Percentiles rank a stretch among this genome's conserved stretches.
phyloP scores from a whole-genome alignment of 2,113 vertebrate species.

The Cinclus cinclus region DNA sequence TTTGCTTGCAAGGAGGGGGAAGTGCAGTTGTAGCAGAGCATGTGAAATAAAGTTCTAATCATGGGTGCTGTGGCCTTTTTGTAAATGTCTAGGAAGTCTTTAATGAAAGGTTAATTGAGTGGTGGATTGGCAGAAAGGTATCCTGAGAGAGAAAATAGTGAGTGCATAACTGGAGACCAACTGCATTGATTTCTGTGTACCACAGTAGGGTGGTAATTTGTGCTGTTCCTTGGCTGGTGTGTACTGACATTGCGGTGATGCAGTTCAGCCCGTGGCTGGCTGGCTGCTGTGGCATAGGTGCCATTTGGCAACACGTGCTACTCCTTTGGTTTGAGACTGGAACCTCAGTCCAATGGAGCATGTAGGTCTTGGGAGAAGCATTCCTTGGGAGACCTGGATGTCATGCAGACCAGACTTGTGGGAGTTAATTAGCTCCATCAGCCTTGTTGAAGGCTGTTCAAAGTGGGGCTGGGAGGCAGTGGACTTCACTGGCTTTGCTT shows the following conservation, averaged over 20 bases:
- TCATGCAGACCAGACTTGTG: neutral
- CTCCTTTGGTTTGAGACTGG: neutral
- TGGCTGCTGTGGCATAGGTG: rapidly evolving
- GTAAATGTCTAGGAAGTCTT: slow-evolving; percentile 7
- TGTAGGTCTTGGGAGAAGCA: rapidly evolving
- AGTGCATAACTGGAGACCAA: neutral
- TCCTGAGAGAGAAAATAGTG: neutral
- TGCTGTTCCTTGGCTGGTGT: neutral
- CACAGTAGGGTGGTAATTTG: neutral
- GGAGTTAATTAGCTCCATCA: neutral
- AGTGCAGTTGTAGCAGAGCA: neutral
- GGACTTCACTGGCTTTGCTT: neutral
- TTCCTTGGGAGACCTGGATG: neutral
- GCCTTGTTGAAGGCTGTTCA: neutral
- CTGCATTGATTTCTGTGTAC: neutral
- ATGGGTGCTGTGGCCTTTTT: neutral
- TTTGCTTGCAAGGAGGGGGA: neutral
- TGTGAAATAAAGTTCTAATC: neutral
- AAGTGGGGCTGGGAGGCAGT: neutral
- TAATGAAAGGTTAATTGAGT: slow-evolving; percentile 39
- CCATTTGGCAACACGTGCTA: rapidly evolving
- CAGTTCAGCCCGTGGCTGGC: rapidly evolving
- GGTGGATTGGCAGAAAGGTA: neutral
- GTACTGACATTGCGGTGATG: neutral
- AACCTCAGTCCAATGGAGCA: neutral